phyloP scores from a whole-genome alignment of 2,888 invertebrate species.

The Clitarchus hookeri region DNA sequence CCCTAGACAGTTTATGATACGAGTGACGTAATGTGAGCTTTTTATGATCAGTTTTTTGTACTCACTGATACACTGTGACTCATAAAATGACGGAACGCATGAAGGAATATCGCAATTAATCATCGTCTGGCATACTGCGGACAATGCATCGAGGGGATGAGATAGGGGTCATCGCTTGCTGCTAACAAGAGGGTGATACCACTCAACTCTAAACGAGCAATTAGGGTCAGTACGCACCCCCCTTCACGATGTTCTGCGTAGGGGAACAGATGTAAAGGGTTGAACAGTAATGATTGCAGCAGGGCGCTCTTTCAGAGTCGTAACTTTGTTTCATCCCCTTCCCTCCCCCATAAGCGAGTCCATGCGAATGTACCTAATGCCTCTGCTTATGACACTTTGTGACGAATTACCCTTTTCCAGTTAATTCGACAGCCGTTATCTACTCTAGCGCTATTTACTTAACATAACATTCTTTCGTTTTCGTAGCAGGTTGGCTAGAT shows the following conservation, averaged over 20 bases:
- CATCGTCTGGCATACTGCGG: not conserved
- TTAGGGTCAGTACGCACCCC: not conserved
- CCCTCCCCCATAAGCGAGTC: not conserved
- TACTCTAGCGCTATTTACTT: no score
- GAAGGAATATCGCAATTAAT: constrained; percentile 3
- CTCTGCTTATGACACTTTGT: no score
- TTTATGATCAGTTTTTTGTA: no score
- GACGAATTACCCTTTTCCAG: no score
- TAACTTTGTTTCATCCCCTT: not conserved
- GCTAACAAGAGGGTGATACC: constrained; percentile 6
- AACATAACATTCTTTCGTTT: no score
- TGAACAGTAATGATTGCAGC: not conserved
- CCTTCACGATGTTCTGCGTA: not conserved
- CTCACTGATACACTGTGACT: not conserved
- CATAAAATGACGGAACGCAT: not conserved
- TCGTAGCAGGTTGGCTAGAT: no score
- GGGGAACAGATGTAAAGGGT: not conserved
- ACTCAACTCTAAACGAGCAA: constrained; percentile 2
- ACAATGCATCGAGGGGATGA: not conserved
- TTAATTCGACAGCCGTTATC: no score
- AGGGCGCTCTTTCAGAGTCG: no score
- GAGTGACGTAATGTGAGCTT: no score
- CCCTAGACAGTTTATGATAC: no score
- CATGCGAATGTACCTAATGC: no score
- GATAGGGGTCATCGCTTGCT: not conserved